Evolutionary conservation across 2,888 invertebrate species (phyloP).

Genomic region (Schizaphis graminum): DNA sequence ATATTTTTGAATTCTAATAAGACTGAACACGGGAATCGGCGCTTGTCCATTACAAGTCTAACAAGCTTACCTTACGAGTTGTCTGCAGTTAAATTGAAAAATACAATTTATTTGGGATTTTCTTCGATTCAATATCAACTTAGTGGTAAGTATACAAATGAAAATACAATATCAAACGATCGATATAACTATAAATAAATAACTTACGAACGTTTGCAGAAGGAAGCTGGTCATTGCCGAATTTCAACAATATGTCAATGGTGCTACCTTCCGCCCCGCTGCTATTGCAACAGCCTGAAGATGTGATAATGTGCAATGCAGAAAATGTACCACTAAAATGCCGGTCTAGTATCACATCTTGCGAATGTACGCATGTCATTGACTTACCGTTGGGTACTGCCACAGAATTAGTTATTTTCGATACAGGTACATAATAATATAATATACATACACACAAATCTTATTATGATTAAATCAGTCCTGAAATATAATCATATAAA

Average conservation of each 20-base stretch:
- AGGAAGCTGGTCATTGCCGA: constrained; percentile 46
- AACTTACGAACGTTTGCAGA: constrained; percentile 17
- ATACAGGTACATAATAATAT: constrained; percentile 76
- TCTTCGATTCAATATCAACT: constrained; percentile 49
- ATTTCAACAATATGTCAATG: constrained; percentile 80
- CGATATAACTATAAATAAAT: neutral
- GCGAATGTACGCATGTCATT: constrained; percentile 83
- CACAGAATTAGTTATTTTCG: constrained; percentile 81
- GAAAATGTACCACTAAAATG: constrained; percentile 62
- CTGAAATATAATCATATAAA: neutral
- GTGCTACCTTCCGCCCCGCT: constrained; percentile 83
- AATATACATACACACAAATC: neutral
- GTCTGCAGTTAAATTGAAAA: constrained; percentile 17
- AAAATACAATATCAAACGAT: neutral
- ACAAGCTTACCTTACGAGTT: constrained; percentile 25
- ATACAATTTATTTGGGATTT: constrained; percentile 60
- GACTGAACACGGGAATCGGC: neutral
- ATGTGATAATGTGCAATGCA: constrained; percentile 68
- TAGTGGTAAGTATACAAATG: neutral
- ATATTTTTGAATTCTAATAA: constrained; percentile 1
- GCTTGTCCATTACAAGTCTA: constrained; percentile 10
- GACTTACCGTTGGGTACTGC: constrained; percentile 78
- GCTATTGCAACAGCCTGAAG: constrained; percentile 79
- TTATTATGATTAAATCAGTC: neutral
- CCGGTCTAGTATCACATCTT: constrained; percentile 70